phyloP scores from a whole-genome alignment of 2,113 vertebrate genomes.

The Myxocyprinus asiaticus region DNA sequence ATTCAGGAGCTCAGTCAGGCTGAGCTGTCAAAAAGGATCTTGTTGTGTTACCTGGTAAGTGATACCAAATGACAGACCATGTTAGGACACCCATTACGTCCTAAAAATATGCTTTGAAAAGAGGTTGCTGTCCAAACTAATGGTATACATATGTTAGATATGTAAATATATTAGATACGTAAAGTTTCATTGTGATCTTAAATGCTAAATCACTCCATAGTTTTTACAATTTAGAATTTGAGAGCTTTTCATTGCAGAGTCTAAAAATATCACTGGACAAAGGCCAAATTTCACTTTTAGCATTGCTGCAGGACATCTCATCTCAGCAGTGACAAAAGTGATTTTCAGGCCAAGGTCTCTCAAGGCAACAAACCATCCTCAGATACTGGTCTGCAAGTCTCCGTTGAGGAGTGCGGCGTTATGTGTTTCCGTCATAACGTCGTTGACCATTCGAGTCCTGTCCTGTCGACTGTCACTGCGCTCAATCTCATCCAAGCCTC shows the following conservation, averaged over 20 bases:
- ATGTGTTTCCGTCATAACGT: slow-evolving; percentile 89
- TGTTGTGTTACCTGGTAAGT: no score
- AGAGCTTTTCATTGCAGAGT: background rate
- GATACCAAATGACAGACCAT: background rate
- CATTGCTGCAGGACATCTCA: no score
- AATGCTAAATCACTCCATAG: background rate
- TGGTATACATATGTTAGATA: background rate
- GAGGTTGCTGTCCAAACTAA: background rate
- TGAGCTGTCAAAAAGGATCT: background rate
- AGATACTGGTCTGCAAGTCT: slow-evolving; percentile 96
- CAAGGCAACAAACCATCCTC: slow-evolving; percentile 50
- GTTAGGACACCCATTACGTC: background rate
- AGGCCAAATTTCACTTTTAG: no score
- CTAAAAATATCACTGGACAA: no score
- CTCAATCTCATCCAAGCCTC: slow-evolving; percentile 88
- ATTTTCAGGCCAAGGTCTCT: background rate
- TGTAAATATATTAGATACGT: background rate
- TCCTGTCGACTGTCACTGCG: slow-evolving; percentile 94
- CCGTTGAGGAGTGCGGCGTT: slow-evolving; percentile 89
- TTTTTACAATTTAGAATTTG: background rate
- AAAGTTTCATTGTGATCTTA: background rate
- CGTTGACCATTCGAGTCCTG: slow-evolving; percentile 86
- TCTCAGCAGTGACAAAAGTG: background rate
- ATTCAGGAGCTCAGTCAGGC: slow-evolving; percentile 53
- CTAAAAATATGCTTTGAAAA: background rate